A percentile compares a stretch with the other conserved stretches of the same genome.
Evolutionary conservation across 2,113 vertebrate species (phyloP).

Genomic region (Trochalopteron elliotii): DNA sequence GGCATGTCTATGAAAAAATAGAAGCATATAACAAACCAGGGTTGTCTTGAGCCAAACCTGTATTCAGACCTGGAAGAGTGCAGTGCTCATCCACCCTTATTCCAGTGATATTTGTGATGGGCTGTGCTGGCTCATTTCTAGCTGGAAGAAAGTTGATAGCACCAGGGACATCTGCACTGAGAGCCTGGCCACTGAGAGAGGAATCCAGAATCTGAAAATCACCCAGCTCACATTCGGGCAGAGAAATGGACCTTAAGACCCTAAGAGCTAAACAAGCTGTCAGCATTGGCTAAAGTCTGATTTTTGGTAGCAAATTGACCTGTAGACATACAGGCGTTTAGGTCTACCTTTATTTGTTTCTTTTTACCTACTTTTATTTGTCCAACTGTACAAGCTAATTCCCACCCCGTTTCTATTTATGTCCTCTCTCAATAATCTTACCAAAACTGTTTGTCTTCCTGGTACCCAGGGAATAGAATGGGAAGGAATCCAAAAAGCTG

Average conservation of each 20-base stretch:
- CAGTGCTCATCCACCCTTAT: neutral
- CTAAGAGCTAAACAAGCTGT: neutral
- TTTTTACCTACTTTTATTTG: neutral
- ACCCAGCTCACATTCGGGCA: accelerated
- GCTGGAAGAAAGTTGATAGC: neutral
- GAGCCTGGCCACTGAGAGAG: accelerated
- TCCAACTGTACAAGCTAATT: accelerated
- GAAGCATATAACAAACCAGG: neutral
- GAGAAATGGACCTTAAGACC: neutral
- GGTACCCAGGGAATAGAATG: neutral
- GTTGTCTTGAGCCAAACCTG: neutral
- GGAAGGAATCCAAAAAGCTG: neutral
- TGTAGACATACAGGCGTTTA: neutral
- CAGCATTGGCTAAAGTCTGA: neutral
- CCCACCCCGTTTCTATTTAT: neutral
- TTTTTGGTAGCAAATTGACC: neutral
- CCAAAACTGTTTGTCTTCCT: neutral
- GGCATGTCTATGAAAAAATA: neutral
- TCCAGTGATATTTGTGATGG: neutral
- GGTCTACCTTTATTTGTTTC: neutral
- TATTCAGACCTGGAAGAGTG: neutral
- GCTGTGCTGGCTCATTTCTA: neutral
- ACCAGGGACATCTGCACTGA: neutral
- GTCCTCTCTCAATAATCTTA: neutral
- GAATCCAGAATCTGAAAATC: neutral